Evolutionary conservation across 2,797 vertebrate genomes (phyloP), one percentile per base, ranked within the genome.

Genomic region (Acrossocheilus wenchowensis): DNA sequence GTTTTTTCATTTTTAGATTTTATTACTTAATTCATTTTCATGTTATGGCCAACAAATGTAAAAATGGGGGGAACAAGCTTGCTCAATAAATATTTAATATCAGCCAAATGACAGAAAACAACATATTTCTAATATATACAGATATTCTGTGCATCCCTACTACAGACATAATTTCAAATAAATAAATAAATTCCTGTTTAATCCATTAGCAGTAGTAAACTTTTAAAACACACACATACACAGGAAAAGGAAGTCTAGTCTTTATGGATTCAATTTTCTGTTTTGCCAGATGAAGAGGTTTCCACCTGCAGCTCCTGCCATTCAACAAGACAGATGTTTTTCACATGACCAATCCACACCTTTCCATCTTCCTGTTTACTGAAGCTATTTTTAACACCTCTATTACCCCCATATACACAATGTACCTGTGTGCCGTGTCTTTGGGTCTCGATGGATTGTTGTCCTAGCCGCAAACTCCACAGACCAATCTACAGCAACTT

Each of bases 401-500:
- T 57, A 66, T 23, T 48, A 50, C 11, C 36, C n/a, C 30, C 52
- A 86, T 82, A 79, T 6, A 48, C 80, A 82, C 81, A 72, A 30
- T 71, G 64, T 14, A 48, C 41, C 54, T 8, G 4, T 14, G 6
- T 15, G 5, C 34, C 2, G 11, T 64, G n/a, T 77, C 87, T 91
- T 90, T 90, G 80, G 87, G 87, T 90, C 78, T 86, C 72, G 81
- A 88, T 89, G 75, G 64, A 81, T 89, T 43, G 88, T 88, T 85
- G 86, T 90, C 21, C 87, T 3, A 86, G 80, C 72, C 83, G 77
- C 87, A 90, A 88, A 89, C 9, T 36, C 3, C 26, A 69, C 86
- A 7, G 85, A 45, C 79, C 88, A 87, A 91, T 89, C 82, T 78
- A 88, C 88, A 83, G 80, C 85, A 72, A 89, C 79, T 82, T 90